A percentile compares a stretch with the other conserved stretches of the same genome.
Evolutionary conservation across 2,797 vertebrate genomes (phyloP).

Genomic region (Enteromius trimaculatus): DNA sequence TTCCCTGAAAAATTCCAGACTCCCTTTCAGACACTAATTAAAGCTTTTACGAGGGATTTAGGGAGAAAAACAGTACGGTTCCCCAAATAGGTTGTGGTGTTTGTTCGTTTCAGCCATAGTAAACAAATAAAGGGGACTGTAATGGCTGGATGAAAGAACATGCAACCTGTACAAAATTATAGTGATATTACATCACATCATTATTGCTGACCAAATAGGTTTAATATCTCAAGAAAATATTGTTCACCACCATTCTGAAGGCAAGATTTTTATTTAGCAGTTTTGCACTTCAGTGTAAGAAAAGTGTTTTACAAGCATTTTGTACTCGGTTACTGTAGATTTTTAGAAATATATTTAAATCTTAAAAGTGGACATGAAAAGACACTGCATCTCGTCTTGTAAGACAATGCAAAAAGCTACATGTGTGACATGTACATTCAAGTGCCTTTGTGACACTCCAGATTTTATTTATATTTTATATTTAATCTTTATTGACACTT

Average conservation of each 20-base stretch:
- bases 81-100: constrained; percentile 74
- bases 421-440: constrained; percentile 30
- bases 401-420: constrained; percentile 17
- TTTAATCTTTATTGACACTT: constrained; percentile 49
- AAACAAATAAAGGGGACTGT: constrained; percentile 75
- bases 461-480: constrained; percentile 53
- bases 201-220: neutral
- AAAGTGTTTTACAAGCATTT: constrained; percentile 17
- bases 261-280: constrained; percentile 24
- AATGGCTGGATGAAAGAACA: constrained; percentile 58
- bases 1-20: constrained; percentile 55
- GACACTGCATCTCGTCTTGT: constrained; percentile 7
- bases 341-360: constrained; percentile 19
- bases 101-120: constrained; percentile 78
- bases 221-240: constrained; percentile 25
- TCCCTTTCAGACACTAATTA: constrained; percentile 67
- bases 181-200: neutral
- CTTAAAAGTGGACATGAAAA: constrained; percentile 35
- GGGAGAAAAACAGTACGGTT: constrained; percentile 66
- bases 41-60: constrained; percentile 70
- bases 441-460: constrained; percentile 32
- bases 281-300: constrained; percentile 25
- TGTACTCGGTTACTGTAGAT: constrained; percentile 41
- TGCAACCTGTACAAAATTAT: neutral
- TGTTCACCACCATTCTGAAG: constrained; percentile 24